A percentile compares a stretch with the other conserved stretches of the same genome.
Conservation (phyloP, 1,140 invertebrate genomes). For the Oscheius sp. region DNA sequence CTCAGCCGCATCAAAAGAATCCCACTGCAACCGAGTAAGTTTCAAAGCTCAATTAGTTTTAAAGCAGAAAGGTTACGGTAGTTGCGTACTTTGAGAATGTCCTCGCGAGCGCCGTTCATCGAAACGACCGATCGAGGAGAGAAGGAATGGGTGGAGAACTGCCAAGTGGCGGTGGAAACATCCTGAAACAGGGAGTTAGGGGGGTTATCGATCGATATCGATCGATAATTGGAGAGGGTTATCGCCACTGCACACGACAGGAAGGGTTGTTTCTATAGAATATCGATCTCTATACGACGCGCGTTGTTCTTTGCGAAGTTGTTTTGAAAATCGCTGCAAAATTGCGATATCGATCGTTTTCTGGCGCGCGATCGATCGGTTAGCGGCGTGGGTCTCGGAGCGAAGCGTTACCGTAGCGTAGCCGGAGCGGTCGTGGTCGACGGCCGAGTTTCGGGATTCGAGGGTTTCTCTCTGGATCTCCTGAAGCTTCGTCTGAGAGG, state of each 20-base stretch:
- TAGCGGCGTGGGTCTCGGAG: conserved; percentile 8
- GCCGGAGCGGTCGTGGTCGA: conserved; percentile 48
- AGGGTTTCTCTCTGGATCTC: conserved; percentile 11
- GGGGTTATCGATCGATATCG: too few species aligned
- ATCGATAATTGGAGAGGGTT: too few species aligned
- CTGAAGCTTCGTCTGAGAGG: conserved; percentile 13
- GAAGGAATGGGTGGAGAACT: conserved; percentile 53
- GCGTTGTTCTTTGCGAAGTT: too few species aligned
- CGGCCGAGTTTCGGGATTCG: conserved; percentile 1
- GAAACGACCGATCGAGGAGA: conserved; percentile 57
- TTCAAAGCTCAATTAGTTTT: not conserved
- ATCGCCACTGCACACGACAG: too few species aligned
- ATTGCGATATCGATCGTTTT: too few species aligned
- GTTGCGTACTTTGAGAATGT: conserved; percentile 32
- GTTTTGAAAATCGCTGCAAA: too few species aligned
- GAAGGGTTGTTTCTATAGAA: too few species aligned
- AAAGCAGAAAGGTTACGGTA: not conserved
- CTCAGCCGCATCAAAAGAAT: too few species aligned
- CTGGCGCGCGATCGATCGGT: too few species aligned
- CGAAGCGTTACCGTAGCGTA: conserved; percentile 49
- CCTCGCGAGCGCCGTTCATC: conserved; percentile 48
- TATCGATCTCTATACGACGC: too few species aligned
- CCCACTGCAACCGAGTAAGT: not conserved
- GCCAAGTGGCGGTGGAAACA: conserved; percentile 58
- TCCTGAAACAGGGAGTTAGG: conserved; percentile 45